Percentiles rank a stretch among this genome's conserved stretches.
Conservation (phyloP, 2,797 vertebrate species). For the Otus scops region DNA sequence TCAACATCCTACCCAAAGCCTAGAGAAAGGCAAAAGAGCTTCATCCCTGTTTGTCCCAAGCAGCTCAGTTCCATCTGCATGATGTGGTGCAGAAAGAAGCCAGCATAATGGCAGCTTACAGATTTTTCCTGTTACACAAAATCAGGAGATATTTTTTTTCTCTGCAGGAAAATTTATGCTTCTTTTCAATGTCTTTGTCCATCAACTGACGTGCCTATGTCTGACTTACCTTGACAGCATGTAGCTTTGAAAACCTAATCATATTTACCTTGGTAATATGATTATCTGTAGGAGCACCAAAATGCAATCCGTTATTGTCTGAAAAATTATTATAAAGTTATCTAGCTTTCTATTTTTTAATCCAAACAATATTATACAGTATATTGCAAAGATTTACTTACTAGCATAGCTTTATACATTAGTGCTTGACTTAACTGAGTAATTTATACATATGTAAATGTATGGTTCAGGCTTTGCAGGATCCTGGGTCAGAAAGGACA, state of each 20-base stretch:
- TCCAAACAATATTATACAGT: not conserved
- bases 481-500: not conserved
- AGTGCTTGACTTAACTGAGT: not conserved
- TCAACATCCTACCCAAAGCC: not conserved
- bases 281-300: not conserved
- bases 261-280: not conserved
- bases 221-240: not conserved
- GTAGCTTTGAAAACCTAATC: constrained; percentile 7
- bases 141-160: not conserved
- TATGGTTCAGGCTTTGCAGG: not conserved
- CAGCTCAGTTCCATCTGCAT: not conserved
- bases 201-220: not conserved
- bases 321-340: not conserved
- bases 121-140: not conserved
- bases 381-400: not conserved
- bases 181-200: not conserved
- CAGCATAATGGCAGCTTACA: not conserved
- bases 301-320: not conserved
- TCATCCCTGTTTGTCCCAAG: not conserved
- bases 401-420: not conserved
- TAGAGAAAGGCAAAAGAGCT: not conserved
- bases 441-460: not conserved
- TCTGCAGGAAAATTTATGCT: not conserved
- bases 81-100: not conserved
- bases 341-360: not conserved